These are phyloP conservation scores for Martes martes DNA, from an alignment of 2,113 vertebrate species.

Conservation along the genomic window DNA sequence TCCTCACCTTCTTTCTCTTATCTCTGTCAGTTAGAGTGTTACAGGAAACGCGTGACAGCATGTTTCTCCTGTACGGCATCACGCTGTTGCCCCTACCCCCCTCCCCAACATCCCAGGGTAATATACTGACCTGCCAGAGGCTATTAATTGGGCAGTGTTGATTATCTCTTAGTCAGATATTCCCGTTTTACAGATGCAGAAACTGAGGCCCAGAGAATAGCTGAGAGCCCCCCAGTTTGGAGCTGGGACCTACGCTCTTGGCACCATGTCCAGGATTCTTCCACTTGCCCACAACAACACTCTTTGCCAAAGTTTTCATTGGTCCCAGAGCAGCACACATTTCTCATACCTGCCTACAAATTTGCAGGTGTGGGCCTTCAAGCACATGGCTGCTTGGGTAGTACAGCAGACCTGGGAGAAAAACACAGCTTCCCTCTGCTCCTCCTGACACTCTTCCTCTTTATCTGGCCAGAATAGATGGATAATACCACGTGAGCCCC, in stretches of 20 bases:
- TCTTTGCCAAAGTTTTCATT: not conserved
- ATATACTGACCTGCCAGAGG: not conserved
- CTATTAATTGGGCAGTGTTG: not conserved
- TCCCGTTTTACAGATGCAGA: not conserved
- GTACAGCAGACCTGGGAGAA: not conserved
- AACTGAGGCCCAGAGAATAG: not conserved
- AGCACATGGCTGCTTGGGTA: not conserved
- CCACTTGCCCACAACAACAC: not conserved
- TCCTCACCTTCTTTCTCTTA: not conserved
- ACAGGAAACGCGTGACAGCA: not conserved
- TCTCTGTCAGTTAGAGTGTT: not conserved
- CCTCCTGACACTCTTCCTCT: not conserved
- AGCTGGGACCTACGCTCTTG: not conserved
- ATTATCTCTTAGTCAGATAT: not conserved
- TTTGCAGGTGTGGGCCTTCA: not conserved
- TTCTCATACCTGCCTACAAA: not conserved
- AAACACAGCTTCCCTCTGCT: not conserved
- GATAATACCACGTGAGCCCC: not conserved
- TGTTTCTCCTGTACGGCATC: not conserved
- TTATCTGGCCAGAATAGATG: not conserved
- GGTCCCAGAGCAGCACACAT: not conserved
- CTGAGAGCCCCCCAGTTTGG: not conserved
- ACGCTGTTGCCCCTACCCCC: not conserved
- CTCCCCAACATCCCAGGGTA: not conserved
- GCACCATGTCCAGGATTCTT: not conserved